A percentile compares a stretch with the other conserved stretches of the same genome.
Evolutionary conservation across 2,113 vertebrate genomes (phyloP).

Genomic region (Columba livia): DNA sequence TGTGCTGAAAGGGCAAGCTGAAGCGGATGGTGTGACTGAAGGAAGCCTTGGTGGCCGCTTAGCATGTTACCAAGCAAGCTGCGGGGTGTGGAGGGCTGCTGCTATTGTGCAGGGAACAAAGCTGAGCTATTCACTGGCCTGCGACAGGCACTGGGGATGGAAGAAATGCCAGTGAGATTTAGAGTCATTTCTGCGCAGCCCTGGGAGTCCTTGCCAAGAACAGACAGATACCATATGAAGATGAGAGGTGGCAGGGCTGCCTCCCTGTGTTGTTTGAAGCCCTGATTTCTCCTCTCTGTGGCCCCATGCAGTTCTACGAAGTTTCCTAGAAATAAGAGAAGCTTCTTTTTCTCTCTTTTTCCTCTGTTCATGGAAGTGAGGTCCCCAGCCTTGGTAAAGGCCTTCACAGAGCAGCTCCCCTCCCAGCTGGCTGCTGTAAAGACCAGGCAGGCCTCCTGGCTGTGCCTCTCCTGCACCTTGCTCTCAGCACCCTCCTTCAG

Average conservation of each 20-base stretch:
- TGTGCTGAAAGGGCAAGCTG: background rate
- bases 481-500: background rate
- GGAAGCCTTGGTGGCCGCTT: slow-evolving; percentile 5
- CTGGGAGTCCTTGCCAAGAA: background rate
- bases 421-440: background rate
- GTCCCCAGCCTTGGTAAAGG: background rate
- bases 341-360: background rate
- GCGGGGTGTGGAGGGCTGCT: background rate
- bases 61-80: background rate
- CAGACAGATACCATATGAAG: background rate
- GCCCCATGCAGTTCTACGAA: background rate
- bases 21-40: background rate
- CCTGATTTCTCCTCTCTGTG: background rate
- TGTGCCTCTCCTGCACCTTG: background rate
- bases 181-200: background rate
- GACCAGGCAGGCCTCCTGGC: background rate
- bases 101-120: slow-evolving; percentile 7
- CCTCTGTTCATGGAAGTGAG: background rate
- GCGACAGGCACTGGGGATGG: background rate
- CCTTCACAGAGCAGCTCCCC: background rate
- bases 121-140: background rate
- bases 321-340: background rate
- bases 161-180: background rate
- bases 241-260: background rate
- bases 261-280: background rate